These are phyloP conservation scores for Diaprepes abbreviatus DNA, from an alignment of 2,888 invertebrate genomes.

Conservation along the genomic window DNA sequence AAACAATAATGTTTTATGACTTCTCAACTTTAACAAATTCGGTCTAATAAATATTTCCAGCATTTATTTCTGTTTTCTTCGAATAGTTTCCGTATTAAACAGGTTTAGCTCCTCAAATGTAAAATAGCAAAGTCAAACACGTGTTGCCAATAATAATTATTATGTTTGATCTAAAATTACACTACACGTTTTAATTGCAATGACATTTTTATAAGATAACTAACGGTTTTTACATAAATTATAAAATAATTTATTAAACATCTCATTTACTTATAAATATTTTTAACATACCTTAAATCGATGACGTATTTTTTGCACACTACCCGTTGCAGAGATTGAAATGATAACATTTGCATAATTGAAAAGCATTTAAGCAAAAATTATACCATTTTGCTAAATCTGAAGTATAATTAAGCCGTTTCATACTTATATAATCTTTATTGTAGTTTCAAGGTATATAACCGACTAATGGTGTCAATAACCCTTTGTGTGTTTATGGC, in stretches of 20 bases:
- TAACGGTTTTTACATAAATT: neutral
- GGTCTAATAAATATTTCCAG: too few relatives aligned
- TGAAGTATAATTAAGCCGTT: neutral
- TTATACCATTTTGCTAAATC: neutral
- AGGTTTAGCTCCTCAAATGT: too few relatives aligned
- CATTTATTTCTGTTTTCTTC: too few relatives aligned
- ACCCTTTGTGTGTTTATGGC: neutral
- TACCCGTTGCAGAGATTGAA: neutral
- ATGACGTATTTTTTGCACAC: neutral
- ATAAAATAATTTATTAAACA: neutral
- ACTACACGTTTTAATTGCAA: too few relatives aligned
- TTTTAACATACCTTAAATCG: neutral
- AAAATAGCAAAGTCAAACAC: too few relatives aligned
- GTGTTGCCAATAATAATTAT: too few relatives aligned
- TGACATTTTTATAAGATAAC: too few relatives aligned
- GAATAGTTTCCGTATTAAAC: too few relatives aligned
- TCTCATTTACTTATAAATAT: neutral
- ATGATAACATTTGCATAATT: neutral
- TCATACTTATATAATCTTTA: neutral
- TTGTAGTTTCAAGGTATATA: neutral
- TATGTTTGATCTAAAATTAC: too few relatives aligned
- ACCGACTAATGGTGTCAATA: slow-evolving; percentile 5
- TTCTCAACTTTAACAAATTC: too few relatives aligned
- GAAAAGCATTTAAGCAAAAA: neutral
- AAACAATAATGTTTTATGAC: too few relatives aligned